Base-by-base conservation (phyloP, 2,888 invertebrate genomes). In the Ennomos quercinarius region DNA sequence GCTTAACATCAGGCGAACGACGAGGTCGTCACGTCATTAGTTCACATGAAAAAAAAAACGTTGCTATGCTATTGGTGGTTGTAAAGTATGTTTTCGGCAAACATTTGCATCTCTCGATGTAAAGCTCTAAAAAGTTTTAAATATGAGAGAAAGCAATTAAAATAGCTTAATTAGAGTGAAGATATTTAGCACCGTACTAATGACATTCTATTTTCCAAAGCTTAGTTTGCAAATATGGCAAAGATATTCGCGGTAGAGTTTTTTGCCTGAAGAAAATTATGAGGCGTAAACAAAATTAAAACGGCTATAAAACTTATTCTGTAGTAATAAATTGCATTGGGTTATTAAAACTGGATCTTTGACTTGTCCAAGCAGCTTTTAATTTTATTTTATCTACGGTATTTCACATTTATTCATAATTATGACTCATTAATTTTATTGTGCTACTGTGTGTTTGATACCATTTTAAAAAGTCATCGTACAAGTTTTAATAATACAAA, bases 261-360 rank as follows among this genome's bases (percentile, higher is more conserved):
- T 55, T 49, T 41, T 48, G 13, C 42, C 45, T 52, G 45, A 11
- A 35, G n/a, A 60, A 64, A 66, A 66, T 68, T 60, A 68, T 64
- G 60, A 54, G 53, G 57, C 67, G 66, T 63, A 57, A 67, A 58
- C 10, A 51, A 53, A 53, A 50, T 48, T 13, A 46, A 47, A 45
- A 13, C 13, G 17, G 11, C 5, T 9, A 27, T 48, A 37, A 42
- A 46, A 17, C 9, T 47, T 17, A 27, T 45, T 57, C 34, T 4
- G 12, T 39, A 6, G 37, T 47, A 38, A 52, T 53, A 58, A 48
- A 57, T 40, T 35, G 43, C 41, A 6, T 27, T 27, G 27, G 27
- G 5, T 6, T 0, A 27, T 17, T 6, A 27, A 38, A 37, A 8
- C 9, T n/a, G 41, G 35, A 27, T 5, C 17, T 17, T 17, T 39